Evolutionary conservation across 2,113 vertebrate species (phyloP).

Genomic region (Cavia aperea): DNA sequence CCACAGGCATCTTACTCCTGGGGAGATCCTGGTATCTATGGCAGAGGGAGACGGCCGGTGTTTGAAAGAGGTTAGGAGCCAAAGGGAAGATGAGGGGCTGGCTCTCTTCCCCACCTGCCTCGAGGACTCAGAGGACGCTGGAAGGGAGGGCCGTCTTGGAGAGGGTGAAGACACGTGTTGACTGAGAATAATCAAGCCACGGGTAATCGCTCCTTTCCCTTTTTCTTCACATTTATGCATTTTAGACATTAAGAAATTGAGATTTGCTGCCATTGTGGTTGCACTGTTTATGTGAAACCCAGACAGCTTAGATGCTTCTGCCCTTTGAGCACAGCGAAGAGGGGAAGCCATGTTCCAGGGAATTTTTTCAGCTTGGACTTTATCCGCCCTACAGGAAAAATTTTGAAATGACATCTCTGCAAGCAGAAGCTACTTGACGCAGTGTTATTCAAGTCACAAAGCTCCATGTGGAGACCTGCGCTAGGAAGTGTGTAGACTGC

Average conservation of each 20-base stretch:
- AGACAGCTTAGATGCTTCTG: neutral
- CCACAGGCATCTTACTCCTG: neutral
- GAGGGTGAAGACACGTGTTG: neutral
- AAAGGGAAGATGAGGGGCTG: neutral
- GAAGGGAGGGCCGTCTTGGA: neutral
- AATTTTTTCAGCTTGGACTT: slow-evolving; percentile 21
- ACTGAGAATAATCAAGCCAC: neutral
- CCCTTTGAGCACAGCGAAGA: neutral
- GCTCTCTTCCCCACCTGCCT: neutral
- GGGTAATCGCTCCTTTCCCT: neutral
- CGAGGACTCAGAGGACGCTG: neutral
- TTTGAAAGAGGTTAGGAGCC: neutral
- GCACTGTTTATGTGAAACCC: neutral
- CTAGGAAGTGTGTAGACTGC: neutral
- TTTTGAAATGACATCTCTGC: neutral
- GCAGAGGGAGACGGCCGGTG: neutral
- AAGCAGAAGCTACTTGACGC: neutral
- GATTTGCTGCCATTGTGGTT: neutral
- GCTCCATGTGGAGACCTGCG: neutral
- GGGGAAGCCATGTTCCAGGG: neutral
- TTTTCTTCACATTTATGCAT: no score
- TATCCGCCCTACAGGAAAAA: neutral
- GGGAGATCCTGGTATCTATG: neutral
- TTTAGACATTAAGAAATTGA: slow-evolving; percentile 21
- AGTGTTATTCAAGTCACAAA: neutral